Percentiles rank a stretch among this genome's conserved stretches.
phyloP scores from a whole-genome alignment of 2,113 vertebrate genomes.

The Pipra filicauda region DNA sequence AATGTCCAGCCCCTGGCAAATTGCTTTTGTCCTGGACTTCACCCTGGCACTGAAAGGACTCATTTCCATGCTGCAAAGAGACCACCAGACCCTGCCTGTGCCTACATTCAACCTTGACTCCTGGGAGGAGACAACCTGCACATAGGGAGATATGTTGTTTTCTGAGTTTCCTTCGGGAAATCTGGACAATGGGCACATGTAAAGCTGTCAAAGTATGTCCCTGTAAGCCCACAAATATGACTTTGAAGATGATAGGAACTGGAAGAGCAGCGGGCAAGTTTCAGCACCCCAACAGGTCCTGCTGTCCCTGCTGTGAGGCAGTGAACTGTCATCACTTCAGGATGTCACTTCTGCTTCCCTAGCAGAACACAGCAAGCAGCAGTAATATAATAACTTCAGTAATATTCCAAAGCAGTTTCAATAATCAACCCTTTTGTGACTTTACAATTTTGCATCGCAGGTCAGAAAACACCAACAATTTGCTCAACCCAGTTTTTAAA shows the following conservation, averaged over 20 bases:
- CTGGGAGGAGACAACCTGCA: background rate
- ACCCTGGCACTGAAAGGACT: background rate
- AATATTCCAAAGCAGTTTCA: background rate
- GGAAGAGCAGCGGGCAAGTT: background rate
- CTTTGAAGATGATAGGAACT: background rate
- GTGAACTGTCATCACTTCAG: background rate
- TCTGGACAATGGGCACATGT: background rate
- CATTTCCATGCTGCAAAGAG: background rate
- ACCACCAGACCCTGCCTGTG: background rate
- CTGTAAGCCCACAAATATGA: background rate
- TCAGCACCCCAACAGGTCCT: background rate
- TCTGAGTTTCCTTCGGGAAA: background rate
- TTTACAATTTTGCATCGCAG: background rate
- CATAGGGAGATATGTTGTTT: rapidly evolving
- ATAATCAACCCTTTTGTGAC: background rate
- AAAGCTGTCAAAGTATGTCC: background rate
- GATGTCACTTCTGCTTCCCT: background rate
- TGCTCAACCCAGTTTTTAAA: background rate
- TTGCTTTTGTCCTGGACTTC: background rate
- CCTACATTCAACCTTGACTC: background rate
- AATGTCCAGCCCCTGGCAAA: background rate
- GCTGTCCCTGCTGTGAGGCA: background rate
- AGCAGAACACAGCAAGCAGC: background rate
- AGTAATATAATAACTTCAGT: background rate
- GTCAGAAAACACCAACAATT: background rate